Evolutionary conservation across 2,888 invertebrate species (phyloP).

Genomic region (Maniola hyperantus): DNA sequence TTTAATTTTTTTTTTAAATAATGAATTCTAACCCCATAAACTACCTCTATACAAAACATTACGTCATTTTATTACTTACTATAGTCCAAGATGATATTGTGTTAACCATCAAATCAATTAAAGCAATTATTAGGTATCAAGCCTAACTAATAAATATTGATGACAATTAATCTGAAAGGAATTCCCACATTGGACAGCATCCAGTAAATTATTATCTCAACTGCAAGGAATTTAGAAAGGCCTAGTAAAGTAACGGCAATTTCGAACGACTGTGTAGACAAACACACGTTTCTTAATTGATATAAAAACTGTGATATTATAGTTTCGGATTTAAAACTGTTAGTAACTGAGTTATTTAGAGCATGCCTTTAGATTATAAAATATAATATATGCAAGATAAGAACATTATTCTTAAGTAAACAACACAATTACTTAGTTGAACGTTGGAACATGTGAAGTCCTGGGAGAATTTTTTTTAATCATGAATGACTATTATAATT

Average conservation of each 20-base stretch:
- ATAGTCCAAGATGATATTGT: too few species aligned
- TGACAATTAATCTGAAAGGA: background rate
- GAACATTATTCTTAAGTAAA: too few species aligned
- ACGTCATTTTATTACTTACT: too few species aligned
- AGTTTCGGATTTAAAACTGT: background rate
- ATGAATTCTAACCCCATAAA: too few species aligned
- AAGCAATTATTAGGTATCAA: background rate
- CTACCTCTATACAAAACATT: too few species aligned
- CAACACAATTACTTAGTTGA: background rate
- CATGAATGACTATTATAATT: too few species aligned
- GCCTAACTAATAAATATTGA: background rate
- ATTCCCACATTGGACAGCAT: slow-evolving; percentile 5
- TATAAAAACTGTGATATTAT: slow-evolving; percentile 7
- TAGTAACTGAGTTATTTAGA: background rate
- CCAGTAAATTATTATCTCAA: slow-evolving; percentile 10
- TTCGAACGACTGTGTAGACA: slow-evolving; percentile 12
- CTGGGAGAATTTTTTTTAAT: too few species aligned
- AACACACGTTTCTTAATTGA: slow-evolving; percentile 20
- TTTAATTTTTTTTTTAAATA: too few species aligned
- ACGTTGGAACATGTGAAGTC: background rate
- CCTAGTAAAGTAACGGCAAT: slow-evolving; percentile 9
- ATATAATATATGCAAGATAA: background rate
- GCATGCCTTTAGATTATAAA: background rate
- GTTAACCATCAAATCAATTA: background rate
- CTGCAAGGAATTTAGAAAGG: slow-evolving; percentile 19